phyloP scores from a whole-genome alignment of 1,140 invertebrate species.

The Drosophila sucinea region DNA sequence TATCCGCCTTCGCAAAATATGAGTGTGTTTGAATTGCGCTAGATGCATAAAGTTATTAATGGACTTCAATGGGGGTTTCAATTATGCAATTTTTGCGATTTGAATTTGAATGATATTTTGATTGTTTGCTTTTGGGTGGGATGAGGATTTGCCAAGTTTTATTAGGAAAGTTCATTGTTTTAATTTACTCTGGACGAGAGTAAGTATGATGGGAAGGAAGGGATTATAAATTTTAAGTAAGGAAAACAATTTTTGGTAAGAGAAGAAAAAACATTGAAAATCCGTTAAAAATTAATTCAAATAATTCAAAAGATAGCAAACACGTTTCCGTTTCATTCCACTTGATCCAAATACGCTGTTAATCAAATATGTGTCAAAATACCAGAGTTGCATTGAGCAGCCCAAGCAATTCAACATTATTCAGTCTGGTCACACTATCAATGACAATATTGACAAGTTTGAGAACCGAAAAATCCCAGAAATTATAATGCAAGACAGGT shows the following conservation, averaged over 20 bases:
- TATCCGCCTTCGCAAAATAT: neutral
- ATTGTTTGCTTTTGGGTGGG: constrained; percentile 59
- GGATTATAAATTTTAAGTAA: neutral
- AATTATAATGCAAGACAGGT: neutral
- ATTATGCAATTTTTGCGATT: constrained; percentile 80
- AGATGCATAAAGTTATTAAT: constrained; percentile 78
- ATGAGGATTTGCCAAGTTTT: constrained; percentile 24
- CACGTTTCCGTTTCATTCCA: neutral
- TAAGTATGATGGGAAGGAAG: neutral
- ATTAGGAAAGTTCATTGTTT: constrained; percentile 39
- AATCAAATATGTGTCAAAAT: too few relatives aligned
- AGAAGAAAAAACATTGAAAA: neutral
- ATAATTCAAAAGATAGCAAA: too few relatives aligned
- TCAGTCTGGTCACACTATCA: neutral
- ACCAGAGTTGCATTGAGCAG: too few relatives aligned
- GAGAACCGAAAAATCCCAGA: neutral
- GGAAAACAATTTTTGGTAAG: neutral
- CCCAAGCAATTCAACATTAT: too few relatives aligned
- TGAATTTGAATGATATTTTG: constrained; percentile 80
- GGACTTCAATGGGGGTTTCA: constrained; percentile 78
- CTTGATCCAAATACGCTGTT: neutral
- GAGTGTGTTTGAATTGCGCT: constrained; percentile 60
- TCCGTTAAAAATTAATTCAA: neutral
- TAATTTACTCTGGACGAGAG: constrained; percentile 38
- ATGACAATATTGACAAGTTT: too few relatives aligned